Evolutionary conservation across 2,888 invertebrate genomes (phyloP).

Genomic region (Hemistola chrysoprasaria): DNA sequence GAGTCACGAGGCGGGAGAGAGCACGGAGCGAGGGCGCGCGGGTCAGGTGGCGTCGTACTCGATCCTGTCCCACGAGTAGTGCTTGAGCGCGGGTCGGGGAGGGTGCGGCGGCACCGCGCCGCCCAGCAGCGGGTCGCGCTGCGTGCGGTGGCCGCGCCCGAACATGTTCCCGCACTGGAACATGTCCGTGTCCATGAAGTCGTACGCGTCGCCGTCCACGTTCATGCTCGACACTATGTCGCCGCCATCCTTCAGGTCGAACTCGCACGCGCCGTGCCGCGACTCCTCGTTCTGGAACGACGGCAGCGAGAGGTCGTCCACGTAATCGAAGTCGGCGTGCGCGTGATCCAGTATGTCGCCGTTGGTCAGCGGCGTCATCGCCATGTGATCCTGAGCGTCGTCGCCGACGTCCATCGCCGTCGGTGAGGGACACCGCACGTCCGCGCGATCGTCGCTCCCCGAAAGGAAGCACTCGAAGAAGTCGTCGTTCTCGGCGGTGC

Average conservation of each 20-base stretch:
- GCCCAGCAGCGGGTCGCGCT: slow-evolving; percentile 88
- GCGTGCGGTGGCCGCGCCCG: slow-evolving; percentile 73
- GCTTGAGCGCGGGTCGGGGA: slow-evolving; percentile 84
- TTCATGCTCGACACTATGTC: slow-evolving; percentile 83
- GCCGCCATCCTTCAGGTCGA: slow-evolving; percentile 84
- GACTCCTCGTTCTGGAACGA: slow-evolving; percentile 68
- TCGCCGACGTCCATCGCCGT: slow-evolving; percentile 65
- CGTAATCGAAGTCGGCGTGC: slow-evolving; percentile 67
- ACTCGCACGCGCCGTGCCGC: slow-evolving; percentile 55
- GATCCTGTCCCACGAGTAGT: slow-evolving; percentile 89
- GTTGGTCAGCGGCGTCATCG: slow-evolving; percentile 64
- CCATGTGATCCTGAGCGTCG: slow-evolving; percentile 60
- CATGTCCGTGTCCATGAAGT: slow-evolving; percentile 69
- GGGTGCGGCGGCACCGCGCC: slow-evolving; percentile 83
- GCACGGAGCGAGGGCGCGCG: slow-evolving; percentile 24
- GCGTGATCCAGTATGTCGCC: slow-evolving; percentile 67
- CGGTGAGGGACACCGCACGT: slow-evolving; percentile 47
- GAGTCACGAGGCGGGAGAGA: no score
- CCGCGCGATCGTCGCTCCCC: slow-evolving; percentile 48
- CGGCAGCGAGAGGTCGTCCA: slow-evolving; percentile 70
- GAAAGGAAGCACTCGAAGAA: slow-evolving; percentile 66
- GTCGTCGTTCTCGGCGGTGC: slow-evolving; percentile 60
- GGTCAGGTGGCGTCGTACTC: slow-evolving; percentile 86
- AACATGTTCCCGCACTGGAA: slow-evolving; percentile 62
- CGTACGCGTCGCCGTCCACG: slow-evolving; percentile 77